Evolutionary conservation across 1,140 invertebrate genomes (phyloP).

Genomic region (Micrasema longulum): DNA sequence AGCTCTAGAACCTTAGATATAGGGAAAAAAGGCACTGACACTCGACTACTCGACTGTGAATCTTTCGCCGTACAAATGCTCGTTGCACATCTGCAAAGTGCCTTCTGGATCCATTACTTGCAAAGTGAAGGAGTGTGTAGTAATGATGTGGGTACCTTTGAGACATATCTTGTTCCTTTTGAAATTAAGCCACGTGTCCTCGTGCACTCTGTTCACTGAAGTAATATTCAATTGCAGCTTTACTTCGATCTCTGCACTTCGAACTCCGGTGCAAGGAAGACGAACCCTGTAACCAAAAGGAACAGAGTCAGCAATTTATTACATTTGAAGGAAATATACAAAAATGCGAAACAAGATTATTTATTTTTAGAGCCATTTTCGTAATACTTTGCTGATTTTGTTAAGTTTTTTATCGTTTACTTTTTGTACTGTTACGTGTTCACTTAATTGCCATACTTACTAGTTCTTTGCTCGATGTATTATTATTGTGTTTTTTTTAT

Average conservation of each 20-base stretch:
- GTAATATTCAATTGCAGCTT: conserved; percentile 82
- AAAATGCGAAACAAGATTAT: too few species aligned
- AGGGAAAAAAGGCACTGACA: not conserved
- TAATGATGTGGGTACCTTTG: conserved; percentile 75
- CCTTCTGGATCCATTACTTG: too few species aligned
- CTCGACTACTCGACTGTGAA: not conserved
- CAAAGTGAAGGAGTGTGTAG: not conserved
- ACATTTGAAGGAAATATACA: too few species aligned
- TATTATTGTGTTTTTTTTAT: too few species aligned
- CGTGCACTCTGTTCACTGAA: conserved; percentile 72
- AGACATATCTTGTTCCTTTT: conserved; percentile 89
- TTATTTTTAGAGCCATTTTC: too few species aligned
- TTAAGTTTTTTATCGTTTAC: too few species aligned
- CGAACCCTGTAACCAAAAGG: conserved; percentile 76
- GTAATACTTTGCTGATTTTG: too few species aligned
- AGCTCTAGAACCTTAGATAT: not conserved
- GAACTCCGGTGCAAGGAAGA: conserved; percentile 81
- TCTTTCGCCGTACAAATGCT: not conserved
- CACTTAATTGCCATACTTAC: too few species aligned
- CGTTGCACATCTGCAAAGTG: not conserved
- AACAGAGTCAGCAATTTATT: too few species aligned
- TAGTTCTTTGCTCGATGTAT: too few species aligned
- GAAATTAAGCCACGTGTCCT: conserved; percentile 82
- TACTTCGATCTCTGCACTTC: conserved; percentile 81
- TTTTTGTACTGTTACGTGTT: too few species aligned